Base-by-base conservation (phyloP, 2,888 invertebrate species). In the Epinotia demarniana region DNA sequence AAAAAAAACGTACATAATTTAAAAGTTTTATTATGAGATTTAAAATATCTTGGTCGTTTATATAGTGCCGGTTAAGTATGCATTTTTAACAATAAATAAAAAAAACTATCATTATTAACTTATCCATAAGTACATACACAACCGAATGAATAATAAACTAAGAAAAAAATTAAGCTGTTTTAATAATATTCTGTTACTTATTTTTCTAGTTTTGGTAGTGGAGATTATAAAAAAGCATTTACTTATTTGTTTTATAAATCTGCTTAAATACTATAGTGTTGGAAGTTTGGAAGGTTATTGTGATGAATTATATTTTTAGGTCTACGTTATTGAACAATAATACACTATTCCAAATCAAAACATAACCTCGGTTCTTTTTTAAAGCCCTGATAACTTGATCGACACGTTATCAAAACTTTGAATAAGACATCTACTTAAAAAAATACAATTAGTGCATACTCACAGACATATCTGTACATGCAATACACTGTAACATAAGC, bases 101-200 rank as follows among this genome's bases (percentile, higher is more conserved):
- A 39, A 78, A 80, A 82, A 81, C 88, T 83, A 86, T 82, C 78
- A 80, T 73, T 76, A 76, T 76, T 60, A 79, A 90, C 88, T 90
- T 91, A 91, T 85, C 84, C 94, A 95, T 95, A 95, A 95, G 95
- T 95, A 95, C 93, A 93, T 91, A 94, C 94, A 93, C 92, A 94
- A 94, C 92, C 93, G 91, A 92, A 90, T 89, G 87, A 90, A 89
- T 83, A 81, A 81, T 73, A 86, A 86, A 87, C 84, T 85, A 89
- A 85, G 83, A 80, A 84, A 86, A 81, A 81, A 82, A 79, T 79
- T 86, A 87, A 88, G 87, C 86, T 82, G 81, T 82, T 83, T 83
- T 80, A 80, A 77, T 82, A 82, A 85, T 82, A 82, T 13, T 82
- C 82, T 82, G 76, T 81, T 79, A 83, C 79, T 86, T 86, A 87